phyloP scores from a whole-genome alignment of 2,797 vertebrate genomes.

The Lerista edwardsae region DNA sequence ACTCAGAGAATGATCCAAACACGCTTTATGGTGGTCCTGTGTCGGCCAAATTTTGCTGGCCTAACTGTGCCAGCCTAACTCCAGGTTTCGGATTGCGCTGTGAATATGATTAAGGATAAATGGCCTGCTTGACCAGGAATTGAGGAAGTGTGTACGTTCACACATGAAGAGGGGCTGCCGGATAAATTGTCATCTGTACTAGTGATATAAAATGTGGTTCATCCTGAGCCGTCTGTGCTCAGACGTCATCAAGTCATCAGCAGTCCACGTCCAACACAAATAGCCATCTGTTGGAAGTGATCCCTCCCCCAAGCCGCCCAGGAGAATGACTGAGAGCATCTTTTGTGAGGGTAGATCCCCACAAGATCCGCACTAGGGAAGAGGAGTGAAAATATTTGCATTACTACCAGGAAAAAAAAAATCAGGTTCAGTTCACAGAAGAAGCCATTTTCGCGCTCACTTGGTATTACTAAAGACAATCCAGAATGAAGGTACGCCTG shows the following conservation, averaged over 20 bases:
- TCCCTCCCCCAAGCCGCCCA: neutral
- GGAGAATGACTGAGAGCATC: neutral
- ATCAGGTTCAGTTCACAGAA: neutral
- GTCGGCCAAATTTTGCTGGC: no score
- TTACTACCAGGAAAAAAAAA: neutral
- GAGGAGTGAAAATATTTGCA: neutral
- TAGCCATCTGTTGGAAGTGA: neutral
- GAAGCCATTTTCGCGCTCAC: neutral
- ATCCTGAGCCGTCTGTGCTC: neutral
- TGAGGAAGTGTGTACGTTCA: no score
- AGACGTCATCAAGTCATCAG: neutral
- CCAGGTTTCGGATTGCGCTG: no score
- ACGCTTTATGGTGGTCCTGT: no score
- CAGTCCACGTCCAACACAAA: neutral
- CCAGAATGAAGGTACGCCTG: neutral
- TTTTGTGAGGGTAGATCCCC: neutral
- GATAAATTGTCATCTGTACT: no score
- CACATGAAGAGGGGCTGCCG: no score
- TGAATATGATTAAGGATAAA: no score
- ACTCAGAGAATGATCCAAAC: no score
- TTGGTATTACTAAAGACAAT: constrained; percentile 18
- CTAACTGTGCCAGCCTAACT: no score
- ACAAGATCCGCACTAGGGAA: neutral
- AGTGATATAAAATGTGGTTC: neutral
- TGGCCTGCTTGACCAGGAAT: no score